These are phyloP conservation scores for Campaea margaritaria DNA, from an alignment of 2,888 invertebrate genomes.

Conservation along the genomic window DNA sequence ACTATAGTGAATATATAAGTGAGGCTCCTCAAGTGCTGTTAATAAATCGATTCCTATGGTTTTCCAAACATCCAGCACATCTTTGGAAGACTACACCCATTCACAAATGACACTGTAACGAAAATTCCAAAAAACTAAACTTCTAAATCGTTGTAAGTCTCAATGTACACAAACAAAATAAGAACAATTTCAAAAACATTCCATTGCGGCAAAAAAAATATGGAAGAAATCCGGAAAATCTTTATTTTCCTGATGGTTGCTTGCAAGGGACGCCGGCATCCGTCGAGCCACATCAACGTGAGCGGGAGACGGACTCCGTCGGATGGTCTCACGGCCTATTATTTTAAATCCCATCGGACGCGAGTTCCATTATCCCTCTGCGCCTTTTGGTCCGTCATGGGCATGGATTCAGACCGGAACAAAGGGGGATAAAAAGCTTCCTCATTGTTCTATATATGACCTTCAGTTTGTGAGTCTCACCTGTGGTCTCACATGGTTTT, in stretches of 20 bases:
- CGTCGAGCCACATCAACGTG: conserved; percentile 54
- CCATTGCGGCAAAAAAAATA: conserved; percentile 22
- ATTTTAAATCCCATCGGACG: conserved; percentile 76
- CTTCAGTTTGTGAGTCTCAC: not conserved
- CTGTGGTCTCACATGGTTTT: too few species aligned
- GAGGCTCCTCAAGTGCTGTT: too few species aligned
- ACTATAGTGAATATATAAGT: too few species aligned
- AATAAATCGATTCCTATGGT: too few species aligned
- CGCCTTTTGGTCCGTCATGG: conserved; percentile 38
- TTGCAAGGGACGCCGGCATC: conserved; percentile 40
- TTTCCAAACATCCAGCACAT: too few species aligned
- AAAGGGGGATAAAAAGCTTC: conserved; percentile 4
- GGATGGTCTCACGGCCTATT: conserved; percentile 65
- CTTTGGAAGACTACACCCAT: too few species aligned
- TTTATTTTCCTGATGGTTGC: conserved; percentile 24
- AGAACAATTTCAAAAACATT: conserved; percentile 2
- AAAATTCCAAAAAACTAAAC: too few species aligned
- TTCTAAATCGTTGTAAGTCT: not conserved
- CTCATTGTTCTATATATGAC: not conserved
- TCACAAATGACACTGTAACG: too few species aligned
- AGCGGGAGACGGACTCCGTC: conserved; percentile 55
- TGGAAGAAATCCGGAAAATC: conserved; percentile 28
- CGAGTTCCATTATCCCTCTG: conserved; percentile 69
- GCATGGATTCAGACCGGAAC: conserved; percentile 15
- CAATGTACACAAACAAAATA: not conserved